Evolutionary conservation across 2,797 vertebrate genomes (phyloP).

Genomic region (Stomatorhinus walkeri): DNA sequence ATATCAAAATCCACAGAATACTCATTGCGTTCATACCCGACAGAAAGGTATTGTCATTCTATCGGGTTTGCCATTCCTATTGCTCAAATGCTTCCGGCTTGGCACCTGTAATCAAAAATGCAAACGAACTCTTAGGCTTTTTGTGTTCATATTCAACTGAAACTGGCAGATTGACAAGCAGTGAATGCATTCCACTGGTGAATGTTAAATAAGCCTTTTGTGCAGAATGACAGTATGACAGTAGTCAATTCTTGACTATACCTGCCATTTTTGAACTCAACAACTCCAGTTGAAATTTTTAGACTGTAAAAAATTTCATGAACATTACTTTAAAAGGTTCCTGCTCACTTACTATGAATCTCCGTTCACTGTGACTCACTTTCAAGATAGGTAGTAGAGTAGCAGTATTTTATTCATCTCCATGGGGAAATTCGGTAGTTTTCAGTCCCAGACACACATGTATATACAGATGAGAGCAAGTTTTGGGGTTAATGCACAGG

Average conservation of each 20-base stretch:
- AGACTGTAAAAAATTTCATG: neutral
- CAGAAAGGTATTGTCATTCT: slow-evolving; percentile 2
- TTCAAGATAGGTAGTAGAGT: neutral
- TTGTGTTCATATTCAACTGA: neutral
- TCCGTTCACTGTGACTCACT: neutral
- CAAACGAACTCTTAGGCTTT: neutral
- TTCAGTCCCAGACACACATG: neutral
- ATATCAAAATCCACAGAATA: neutral
- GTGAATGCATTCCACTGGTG: neutral
- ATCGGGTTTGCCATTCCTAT: neutral
- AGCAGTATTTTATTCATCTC: neutral
- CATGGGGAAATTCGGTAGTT: neutral
- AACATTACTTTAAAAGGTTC: neutral
- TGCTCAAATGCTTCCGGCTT: neutral
- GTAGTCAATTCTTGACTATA: neutral
- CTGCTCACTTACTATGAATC: neutral
- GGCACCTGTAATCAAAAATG: slow-evolving; percentile 7
- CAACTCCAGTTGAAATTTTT: neutral
- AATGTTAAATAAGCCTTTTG: slow-evolving; percentile 4
- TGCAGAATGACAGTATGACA: neutral
- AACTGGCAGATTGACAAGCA: neutral
- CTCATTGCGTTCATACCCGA: neutral
- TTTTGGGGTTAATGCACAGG: neutral
- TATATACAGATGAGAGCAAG: neutral
- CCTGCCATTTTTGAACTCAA: neutral